Evolutionary conservation across 2,888 invertebrate genomes (phyloP).

Genomic region (Agrilus cyanescens): DNA sequence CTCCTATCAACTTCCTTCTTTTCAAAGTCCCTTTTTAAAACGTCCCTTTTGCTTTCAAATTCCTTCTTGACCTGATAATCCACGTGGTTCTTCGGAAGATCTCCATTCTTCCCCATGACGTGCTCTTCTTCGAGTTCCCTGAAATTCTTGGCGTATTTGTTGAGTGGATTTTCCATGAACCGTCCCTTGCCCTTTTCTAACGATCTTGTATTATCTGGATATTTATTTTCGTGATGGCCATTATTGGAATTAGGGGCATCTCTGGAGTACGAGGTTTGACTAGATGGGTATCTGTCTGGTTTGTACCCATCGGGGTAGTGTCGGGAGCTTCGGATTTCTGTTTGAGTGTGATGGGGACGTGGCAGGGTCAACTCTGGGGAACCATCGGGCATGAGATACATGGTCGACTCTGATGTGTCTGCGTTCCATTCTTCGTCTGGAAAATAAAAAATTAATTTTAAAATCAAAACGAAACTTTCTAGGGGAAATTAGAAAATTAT

Average conservation of each 20-base stretch:
- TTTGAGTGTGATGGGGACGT: conserved; percentile 28
- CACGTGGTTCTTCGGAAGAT: too few species aligned
- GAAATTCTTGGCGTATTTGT: background rate
- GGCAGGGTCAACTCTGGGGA: conserved; percentile 34
- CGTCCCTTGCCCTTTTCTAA: conserved; percentile 27
- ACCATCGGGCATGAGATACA: conserved; percentile 47
- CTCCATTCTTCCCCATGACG: too few species aligned
- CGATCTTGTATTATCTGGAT: conserved; percentile 8
- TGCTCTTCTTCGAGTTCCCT: conserved; percentile 1
- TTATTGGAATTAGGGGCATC: conserved; percentile 39
- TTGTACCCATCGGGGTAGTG: conserved; percentile 9
- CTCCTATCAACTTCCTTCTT: too few species aligned
- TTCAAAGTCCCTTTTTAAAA: background rate
- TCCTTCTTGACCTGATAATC: too few species aligned
- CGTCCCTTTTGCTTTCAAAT: conserved; percentile 5
- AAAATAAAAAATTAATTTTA: conserved; percentile 36
- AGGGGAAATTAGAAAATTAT: too few species aligned
- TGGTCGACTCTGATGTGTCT: conserved; percentile 43
- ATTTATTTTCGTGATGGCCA: conserved; percentile 30
- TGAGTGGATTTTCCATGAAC: background rate
- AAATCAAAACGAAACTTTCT: too few species aligned
- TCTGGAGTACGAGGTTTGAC: conserved; percentile 26
- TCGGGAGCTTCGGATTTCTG: conserved; percentile 3
- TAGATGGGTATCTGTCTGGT: conserved; percentile 6
- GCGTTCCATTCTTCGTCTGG: conserved; percentile 69